These are phyloP conservation scores for Hemicrepidius hirtus DNA, from an alignment of 2,888 invertebrate species.

Conservation along the genomic window DNA sequence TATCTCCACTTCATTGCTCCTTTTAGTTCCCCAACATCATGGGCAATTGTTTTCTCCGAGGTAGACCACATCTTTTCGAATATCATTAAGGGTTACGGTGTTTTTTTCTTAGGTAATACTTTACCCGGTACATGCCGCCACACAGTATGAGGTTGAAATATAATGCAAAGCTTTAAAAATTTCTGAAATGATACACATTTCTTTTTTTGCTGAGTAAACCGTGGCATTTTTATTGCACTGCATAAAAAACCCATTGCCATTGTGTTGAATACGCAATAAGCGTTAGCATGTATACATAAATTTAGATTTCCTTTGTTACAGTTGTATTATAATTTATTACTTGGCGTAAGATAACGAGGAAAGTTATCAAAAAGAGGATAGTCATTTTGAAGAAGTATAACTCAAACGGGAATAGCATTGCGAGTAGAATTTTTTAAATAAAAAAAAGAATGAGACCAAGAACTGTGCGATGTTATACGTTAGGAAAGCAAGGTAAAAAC, in stretches of 20 bases:
- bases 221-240: constrained; percentile 25
- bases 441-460: not conserved
- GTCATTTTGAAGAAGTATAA: constrained; percentile 15
- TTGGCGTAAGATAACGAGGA: constrained; percentile 4
- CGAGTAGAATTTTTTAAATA: not conserved
- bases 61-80: constrained; percentile 18
- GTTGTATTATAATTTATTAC: constrained; percentile 20
- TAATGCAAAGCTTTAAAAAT: constrained; percentile 12
- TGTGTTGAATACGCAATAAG: constrained; percentile 23
- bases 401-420: constrained; percentile 4
- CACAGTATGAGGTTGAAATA: not conserved
- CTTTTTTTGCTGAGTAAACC: not conserved
- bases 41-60: constrained; percentile 31
- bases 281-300: constrained; percentile 25
- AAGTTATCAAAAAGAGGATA: not conserved
- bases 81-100: constrained; percentile 24
- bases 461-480: not conserved
- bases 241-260: constrained; percentile 7
- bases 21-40: constrained; percentile 18
- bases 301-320: constrained; percentile 9
- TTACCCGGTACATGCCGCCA: not conserved
- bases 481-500: too few species aligned
- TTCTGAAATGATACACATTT: constrained; percentile 15
- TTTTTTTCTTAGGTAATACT: constrained; percentile 4
- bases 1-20: constrained; percentile 38